Conservation (phyloP, 2,888 invertebrate species). For the Megamerina dolium region DNA sequence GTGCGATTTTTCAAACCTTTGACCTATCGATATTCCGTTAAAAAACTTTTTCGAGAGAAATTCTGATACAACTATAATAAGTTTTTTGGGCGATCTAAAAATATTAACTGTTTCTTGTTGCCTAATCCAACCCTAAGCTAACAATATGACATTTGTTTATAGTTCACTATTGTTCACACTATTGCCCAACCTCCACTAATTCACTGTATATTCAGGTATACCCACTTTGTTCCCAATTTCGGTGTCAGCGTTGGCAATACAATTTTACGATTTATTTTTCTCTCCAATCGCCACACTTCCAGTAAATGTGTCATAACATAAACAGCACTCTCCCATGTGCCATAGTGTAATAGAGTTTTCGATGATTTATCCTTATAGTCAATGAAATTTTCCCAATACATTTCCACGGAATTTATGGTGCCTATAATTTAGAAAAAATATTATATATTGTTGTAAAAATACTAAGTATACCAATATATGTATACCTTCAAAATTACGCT, state of each 20-base stretch:
- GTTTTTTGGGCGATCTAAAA: no score
- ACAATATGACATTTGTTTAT: no score
- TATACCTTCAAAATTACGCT: conserved; percentile 20
- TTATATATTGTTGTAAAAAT: no score
- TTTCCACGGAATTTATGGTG: conserved; percentile 22
- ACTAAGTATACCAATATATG: neutral
- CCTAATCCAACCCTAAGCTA: no score
- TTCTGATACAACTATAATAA: no score
- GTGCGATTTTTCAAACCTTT: no score
- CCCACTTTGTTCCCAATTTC: conserved; percentile 14
- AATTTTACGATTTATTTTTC: conserved; percentile 8
- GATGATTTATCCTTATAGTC: conserved; percentile 17
- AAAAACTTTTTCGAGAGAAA: no score
- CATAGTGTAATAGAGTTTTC: conserved; percentile 16
- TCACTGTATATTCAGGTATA: no score
- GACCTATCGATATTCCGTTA: no score
- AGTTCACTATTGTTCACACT: no score
- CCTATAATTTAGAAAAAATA: conserved; percentile 13
- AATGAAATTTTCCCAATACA: conserved; percentile 16
- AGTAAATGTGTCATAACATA: conserved; percentile 12
- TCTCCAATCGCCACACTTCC: conserved; percentile 12
- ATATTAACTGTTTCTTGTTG: no score
- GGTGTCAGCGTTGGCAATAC: conserved; percentile 14
- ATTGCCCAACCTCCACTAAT: no score
- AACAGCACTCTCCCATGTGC: conserved; percentile 21